A percentile compares a stretch with the other conserved stretches of the same genome.
Evolutionary conservation across 2,888 invertebrate species (phyloP).

Genomic region (Trisateles emortualis): DNA sequence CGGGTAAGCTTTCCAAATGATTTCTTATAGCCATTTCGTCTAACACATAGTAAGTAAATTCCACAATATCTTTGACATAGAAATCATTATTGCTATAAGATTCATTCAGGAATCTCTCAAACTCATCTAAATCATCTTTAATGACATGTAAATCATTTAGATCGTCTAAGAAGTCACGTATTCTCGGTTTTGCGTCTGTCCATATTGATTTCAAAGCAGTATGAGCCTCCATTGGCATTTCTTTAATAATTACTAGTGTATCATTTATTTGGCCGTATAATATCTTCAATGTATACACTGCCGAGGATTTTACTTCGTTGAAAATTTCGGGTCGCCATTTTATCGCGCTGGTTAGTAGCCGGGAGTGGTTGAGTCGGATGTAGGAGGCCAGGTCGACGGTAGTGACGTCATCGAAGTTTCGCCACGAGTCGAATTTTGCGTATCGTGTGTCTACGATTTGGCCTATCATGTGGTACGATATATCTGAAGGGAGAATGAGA

Average conservation of each 20-base stretch:
- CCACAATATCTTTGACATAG: constrained; percentile 92
- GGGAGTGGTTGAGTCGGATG: constrained; percentile 93
- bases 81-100: constrained; percentile 94
- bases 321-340: constrained; percentile 93
- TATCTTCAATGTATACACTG: constrained; percentile 67
- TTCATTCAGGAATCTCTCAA: constrained; percentile 90
- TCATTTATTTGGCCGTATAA: constrained; percentile 79
- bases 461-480: constrained; percentile 90
- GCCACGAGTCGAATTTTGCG: constrained; percentile 92
- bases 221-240: constrained; percentile 89
- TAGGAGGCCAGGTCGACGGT: constrained; percentile 93
- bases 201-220: constrained; percentile 90
- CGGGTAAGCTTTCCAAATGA: constrained; percentile 92
- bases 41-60: constrained; percentile 89
- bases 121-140: constrained; percentile 90
- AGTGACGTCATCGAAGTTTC: constrained; percentile 93
- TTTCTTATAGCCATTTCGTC: constrained; percentile 93
- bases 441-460: constrained; percentile 92
- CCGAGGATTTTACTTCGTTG: constrained; percentile 73
- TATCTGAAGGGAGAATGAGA: too few relatives aligned
- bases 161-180: constrained; percentile 91
- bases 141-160: constrained; percentile 90
- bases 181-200: constrained; percentile 91
- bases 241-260: constrained; percentile 76
- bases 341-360: constrained; percentile 92